Evolutionary conservation across 2,888 invertebrate species (phyloP).

Genomic region (Ommatoiulus sabulosus): DNA sequence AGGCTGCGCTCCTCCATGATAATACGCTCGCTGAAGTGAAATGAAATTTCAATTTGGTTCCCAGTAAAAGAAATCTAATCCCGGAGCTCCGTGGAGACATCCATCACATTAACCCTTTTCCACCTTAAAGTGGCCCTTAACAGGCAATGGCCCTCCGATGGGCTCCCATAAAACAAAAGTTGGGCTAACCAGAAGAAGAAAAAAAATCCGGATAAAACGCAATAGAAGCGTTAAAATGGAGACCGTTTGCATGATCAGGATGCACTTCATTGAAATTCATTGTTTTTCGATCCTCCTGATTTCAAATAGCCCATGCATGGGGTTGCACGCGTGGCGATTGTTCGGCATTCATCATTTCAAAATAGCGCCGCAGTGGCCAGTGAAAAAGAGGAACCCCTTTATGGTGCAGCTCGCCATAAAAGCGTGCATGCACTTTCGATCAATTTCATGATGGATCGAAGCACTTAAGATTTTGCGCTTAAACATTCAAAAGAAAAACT

Average conservation of each 20-base stretch:
- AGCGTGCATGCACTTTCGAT: constrained; percentile 10
- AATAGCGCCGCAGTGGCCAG: neutral
- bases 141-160: constrained; percentile 12
- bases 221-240: neutral
- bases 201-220: neutral
- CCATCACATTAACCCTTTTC: constrained; percentile 34
- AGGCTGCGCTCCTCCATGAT: constrained; percentile 28
- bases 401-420: constrained; percentile 21
- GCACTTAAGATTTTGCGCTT: neutral
- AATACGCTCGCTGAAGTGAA: constrained; percentile 9
- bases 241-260: neutral
- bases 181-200: neutral
- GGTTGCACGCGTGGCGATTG: neutral
- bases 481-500: constrained; percentile 29
- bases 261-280: constrained; percentile 34
- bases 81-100: neutral
- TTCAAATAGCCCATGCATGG: constrained; percentile 3
- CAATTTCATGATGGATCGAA: constrained; percentile 28
- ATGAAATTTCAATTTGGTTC: constrained; percentile 34
- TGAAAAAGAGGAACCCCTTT: neutral
- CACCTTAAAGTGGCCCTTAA: constrained; percentile 22
- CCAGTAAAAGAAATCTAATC: constrained; percentile 34
- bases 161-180: constrained; percentile 16
- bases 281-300: neutral
- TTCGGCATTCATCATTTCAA: constrained; percentile 10